Evolutionary conservation across 2,113 vertebrate genomes (phyloP), one percentile per base, ranked within the genome.

Genomic region (Oostethus manadensis): DNA sequence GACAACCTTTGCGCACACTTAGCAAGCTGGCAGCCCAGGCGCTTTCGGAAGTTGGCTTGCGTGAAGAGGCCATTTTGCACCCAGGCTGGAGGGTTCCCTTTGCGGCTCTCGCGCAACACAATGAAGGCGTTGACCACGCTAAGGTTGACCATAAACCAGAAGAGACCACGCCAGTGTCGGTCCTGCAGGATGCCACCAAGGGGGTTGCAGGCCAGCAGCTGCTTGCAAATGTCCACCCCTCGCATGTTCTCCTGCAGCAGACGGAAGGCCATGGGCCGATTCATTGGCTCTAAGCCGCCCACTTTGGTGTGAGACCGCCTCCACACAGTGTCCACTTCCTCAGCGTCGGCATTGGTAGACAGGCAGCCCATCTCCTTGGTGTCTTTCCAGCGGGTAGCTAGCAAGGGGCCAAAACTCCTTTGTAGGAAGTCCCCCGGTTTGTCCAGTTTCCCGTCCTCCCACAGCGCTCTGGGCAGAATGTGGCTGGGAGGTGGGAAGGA

Each of bases 161-260:
- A 88, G 9, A 92, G 82, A 38, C 71, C 64, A 4, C 86, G 79
- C 89, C 90, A 92, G 61, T 86, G 85, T 1, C 71, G 71, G 76
- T 90, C 88, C 50, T 71, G 84, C 1, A 66, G 56, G 10, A 89
- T 50, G 3, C 88, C 89, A 18, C 88, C 89, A 15, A 92, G 73
- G 0, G 83, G 87, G 62, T 91, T 90, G 66, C 89, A 92, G 22
- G 88, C 86, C 57, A 89, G 74, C 59, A 92, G 75, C 76, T 92
- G 90, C 56, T 91, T 92, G 62, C 89, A 91, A 64, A 91, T 92
- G 74, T 91, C 89, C 0, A 90, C 89, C 0, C 90, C 90, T 1
- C 90, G 81, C 89, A 92, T 90, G 81, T 91, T 92, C 60, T 92
- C 90, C 68, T 92, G 90, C 50, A 91, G 79, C 10, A 92, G 84